These are phyloP conservation scores for Chaenogobius annularis DNA, from an alignment of 2,113 vertebrate species.

Conservation along the genomic window DNA sequence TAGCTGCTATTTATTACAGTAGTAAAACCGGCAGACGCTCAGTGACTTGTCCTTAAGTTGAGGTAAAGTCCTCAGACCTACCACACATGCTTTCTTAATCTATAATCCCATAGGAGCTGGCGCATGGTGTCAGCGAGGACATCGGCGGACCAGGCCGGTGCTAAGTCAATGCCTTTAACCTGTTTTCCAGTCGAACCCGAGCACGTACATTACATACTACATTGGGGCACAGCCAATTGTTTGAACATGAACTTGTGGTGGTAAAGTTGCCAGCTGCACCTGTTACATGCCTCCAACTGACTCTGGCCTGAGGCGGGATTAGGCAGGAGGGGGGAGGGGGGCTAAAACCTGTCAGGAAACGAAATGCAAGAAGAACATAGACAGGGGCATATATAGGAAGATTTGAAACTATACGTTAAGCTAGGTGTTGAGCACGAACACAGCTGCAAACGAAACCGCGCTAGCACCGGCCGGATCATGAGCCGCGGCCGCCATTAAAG, in stretches of 20 bases:
- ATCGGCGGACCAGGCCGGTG: neutral
- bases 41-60: slow-evolving; percentile 29
- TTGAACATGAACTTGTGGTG: slow-evolving; percentile 31
- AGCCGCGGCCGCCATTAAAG: neutral
- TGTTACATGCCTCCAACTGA: slow-evolving; percentile 50
- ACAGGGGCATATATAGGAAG: neutral
- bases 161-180: slow-evolving; percentile 20
- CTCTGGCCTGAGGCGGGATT: slow-evolving; percentile 19
- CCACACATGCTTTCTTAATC: slow-evolving; percentile 30
- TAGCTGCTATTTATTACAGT: slow-evolving; percentile 44
- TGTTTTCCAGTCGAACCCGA: neutral
- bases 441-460: neutral
- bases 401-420: neutral
- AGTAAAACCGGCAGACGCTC: slow-evolving; percentile 17
- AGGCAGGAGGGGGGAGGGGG: neutral
- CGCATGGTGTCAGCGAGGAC: neutral
- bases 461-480: neutral
- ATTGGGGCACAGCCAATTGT: slow-evolving; percentile 20
- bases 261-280: slow-evolving; percentile 51
- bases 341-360: neutral
- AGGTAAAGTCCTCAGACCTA: slow-evolving; percentile 25
- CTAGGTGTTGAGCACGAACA: neutral
- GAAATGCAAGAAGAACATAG: neutral
- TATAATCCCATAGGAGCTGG: slow-evolving; percentile 21
- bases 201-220: slow-evolving; percentile 14